A percentile compares a stretch with the other conserved stretches of the same genome.
Evolutionary conservation across 1,140 invertebrate genomes (phyloP).

Genomic region (Lepidostoma basale): DNA sequence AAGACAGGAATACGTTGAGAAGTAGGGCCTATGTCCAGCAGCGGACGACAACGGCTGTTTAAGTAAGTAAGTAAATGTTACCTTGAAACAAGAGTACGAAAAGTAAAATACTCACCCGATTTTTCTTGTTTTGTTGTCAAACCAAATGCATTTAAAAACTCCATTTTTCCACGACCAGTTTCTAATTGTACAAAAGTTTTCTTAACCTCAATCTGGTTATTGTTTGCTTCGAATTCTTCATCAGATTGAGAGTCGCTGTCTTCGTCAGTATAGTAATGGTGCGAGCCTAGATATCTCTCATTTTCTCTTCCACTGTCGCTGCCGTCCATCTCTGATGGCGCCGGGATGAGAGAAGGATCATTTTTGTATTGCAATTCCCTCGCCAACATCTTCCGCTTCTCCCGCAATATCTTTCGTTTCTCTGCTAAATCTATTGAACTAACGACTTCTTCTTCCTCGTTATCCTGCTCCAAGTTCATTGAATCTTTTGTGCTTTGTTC

Average conservation of each 20-base stretch:
- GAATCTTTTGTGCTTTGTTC: not conserved
- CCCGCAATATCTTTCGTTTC: slow-evolving; percentile 50
- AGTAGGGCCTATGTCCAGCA: too few species aligned
- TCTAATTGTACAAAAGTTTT: slow-evolving; percentile 35
- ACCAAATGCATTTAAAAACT: slow-evolving; percentile 54
- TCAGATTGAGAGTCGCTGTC: slow-evolving; percentile 55
- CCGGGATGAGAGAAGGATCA: slow-evolving; percentile 1
- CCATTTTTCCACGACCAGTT: slow-evolving; percentile 47
- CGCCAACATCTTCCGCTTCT: slow-evolving; percentile 23
- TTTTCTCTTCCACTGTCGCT: not conserved
- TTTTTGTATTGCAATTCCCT: slow-evolving; percentile 16
- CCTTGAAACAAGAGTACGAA: not conserved
- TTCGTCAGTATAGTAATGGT: slow-evolving; percentile 40
- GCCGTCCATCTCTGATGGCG: slow-evolving; percentile 12
- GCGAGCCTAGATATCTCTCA: slow-evolving; percentile 13
- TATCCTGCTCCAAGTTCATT: not conserved
- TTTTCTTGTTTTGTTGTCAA: slow-evolving; percentile 50
- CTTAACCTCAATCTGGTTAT: slow-evolving; percentile 26
- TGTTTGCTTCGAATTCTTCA: slow-evolving; percentile 48
- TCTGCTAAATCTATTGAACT: slow-evolving; percentile 57
- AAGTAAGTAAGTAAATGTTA: not conserved
- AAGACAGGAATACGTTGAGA: too few species aligned
- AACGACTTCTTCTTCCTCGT: slow-evolving; percentile 50
- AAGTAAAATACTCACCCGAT: slow-evolving; percentile 49
- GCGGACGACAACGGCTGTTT: too few species aligned